Percentiles rank a stretch among this genome's conserved stretches.
Conservation (phyloP, 2,797 vertebrate genomes). For the Simalia tracyae region DNA sequence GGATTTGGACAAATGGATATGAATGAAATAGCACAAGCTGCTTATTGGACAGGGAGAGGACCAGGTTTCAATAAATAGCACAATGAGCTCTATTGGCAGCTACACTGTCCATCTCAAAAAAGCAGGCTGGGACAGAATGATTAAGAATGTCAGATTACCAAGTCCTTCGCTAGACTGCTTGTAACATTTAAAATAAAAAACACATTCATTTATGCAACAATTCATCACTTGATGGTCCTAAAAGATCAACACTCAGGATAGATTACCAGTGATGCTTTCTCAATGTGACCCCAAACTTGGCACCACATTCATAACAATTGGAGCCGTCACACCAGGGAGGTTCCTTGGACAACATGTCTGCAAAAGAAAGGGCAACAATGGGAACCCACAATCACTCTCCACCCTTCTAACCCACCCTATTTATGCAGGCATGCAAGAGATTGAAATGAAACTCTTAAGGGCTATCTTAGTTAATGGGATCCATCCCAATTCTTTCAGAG, state of each 20-base stretch:
- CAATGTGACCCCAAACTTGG: slow-evolving; percentile 97
- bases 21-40: not conserved
- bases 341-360: slow-evolving; percentile 99
- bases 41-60: not conserved
- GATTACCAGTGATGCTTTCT: slow-evolving; percentile 96
- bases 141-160: not conserved
- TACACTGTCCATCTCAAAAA: not conserved
- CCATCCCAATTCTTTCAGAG: not conserved
- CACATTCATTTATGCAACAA: too few species aligned
- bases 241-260: not conserved
- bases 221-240: not conserved
- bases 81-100: not conserved
- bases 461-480: too few species aligned
- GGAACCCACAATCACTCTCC: not conserved
- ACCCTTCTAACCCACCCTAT: not conserved
- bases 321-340: slow-evolving; percentile 99
- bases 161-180: too few species aligned
- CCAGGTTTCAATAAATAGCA: not conserved
- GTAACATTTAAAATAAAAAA: not conserved
- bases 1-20: not conserved
- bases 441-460: too few species aligned
- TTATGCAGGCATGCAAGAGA: not conserved
- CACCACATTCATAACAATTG: slow-evolving; percentile 94
- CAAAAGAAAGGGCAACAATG: slow-evolving; percentile 12
- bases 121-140: not conserved